A percentile compares a stretch with the other conserved stretches of the same genome.
phyloP scores from a whole-genome alignment of 1,140 invertebrate species.

The Contarinia nasturtii region DNA sequence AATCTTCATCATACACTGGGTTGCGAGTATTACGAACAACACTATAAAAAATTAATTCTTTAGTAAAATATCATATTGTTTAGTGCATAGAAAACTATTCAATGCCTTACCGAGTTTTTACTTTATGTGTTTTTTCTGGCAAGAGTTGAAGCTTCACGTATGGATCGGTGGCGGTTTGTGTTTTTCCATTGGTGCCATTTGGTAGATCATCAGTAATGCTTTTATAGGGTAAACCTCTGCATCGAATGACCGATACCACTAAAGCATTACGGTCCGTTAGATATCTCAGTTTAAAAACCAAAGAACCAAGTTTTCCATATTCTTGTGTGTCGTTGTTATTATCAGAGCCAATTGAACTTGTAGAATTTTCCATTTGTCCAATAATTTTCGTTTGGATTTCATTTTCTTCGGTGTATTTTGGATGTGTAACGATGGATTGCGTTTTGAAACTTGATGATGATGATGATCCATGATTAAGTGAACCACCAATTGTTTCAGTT shows the following conservation, averaged over 20 bases:
- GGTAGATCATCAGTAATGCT: constrained; percentile 23
- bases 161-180: constrained; percentile 50
- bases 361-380: constrained; percentile 24
- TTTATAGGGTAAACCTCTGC: constrained; percentile 62
- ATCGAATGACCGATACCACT: constrained; percentile 77
- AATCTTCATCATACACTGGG: constrained; percentile 90
- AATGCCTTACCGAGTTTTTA: constrained; percentile 50
- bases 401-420: constrained; percentile 19
- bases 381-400: constrained; percentile 26
- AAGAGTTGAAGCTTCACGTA: constrained; percentile 88
- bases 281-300: constrained; percentile 76
- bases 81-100: too few relatives aligned
- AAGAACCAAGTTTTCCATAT: constrained; percentile 50
- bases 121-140: constrained; percentile 87
- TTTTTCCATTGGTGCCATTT: constrained; percentile 23
- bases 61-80: too few relatives aligned
- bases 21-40: constrained; percentile 81
- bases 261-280: constrained; percentile 74
- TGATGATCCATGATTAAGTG: constrained; percentile 12
- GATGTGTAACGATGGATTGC: background rate
- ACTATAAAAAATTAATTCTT: constrained; percentile 21
- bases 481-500: constrained; percentile 16
- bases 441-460: constrained; percentile 13
- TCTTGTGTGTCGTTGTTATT: constrained; percentile 30
- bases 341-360: constrained; percentile 24